These are phyloP conservation scores for Lagopus muta DNA, from an alignment of 2,113 vertebrate genomes.

Conservation along the genomic window DNA sequence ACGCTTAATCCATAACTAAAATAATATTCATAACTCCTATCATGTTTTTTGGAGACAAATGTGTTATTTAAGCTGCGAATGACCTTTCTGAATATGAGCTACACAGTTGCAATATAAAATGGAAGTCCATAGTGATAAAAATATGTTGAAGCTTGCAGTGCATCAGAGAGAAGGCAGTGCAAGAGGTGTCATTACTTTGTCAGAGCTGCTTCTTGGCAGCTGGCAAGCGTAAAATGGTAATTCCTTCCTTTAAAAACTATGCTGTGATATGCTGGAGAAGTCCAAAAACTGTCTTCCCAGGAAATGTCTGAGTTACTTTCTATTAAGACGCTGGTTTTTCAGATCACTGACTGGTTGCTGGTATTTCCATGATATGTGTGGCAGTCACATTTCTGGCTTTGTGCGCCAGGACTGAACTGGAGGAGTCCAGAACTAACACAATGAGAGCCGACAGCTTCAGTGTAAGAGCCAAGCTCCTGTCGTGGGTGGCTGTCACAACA, in stretches of 20 bases:
- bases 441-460: background rate
- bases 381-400: background rate
- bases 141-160: background rate
- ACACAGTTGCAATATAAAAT: background rate
- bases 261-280: background rate
- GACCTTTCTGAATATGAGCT: background rate
- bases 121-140: background rate
- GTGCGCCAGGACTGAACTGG: background rate
- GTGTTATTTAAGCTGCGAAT: background rate
- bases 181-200: background rate
- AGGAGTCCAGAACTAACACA: background rate
- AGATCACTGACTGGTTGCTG: background rate
- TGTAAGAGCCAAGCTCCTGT: background rate
- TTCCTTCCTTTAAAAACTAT: background rate
- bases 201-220: background rate
- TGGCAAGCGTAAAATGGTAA: background rate
- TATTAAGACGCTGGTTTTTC: background rate
- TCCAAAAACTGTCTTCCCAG: background rate
- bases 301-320: background rate
- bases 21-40: background rate
- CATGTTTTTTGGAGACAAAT: background rate
- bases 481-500: background rate
- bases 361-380: background rate
- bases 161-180: background rate
- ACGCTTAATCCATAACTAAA: conserved; percentile 6